phyloP scores from a whole-genome alignment of 2,113 vertebrate genomes.

The Calypte anna region DNA sequence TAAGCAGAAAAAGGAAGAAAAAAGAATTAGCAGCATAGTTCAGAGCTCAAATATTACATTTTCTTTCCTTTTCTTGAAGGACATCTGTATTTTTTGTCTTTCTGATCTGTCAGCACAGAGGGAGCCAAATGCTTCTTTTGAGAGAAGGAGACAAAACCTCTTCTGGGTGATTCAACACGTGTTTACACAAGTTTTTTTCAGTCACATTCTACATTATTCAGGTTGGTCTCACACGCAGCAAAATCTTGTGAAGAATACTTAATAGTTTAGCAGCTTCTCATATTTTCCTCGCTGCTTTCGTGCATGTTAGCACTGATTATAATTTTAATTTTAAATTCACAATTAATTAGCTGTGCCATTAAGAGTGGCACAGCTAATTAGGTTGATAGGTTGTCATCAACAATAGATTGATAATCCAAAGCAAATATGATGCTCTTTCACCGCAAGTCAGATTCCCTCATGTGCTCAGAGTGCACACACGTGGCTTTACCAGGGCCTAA shows the following conservation, averaged over 20 bases:
- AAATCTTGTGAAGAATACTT: background rate
- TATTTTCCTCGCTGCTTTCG: background rate
- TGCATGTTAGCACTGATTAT: conserved; percentile 30
- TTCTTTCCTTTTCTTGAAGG: background rate
- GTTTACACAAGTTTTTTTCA: background rate
- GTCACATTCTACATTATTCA: background rate
- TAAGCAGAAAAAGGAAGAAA: background rate
- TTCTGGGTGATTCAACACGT: background rate
- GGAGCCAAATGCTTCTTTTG: background rate
- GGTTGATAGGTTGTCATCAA: conserved; percentile 59
- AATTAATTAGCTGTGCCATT: conserved; percentile 62
- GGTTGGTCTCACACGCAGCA: background rate
- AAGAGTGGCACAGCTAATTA: conserved; percentile 63
- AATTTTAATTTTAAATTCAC: conserved; percentile 60
- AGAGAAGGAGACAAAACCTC: background rate
- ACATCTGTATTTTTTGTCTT: background rate
- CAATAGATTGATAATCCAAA: conserved; percentile 66
- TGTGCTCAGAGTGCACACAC: background rate
- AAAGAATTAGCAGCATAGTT: background rate
- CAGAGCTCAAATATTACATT: background rate
- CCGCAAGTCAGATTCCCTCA: background rate
- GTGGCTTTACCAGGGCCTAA: background rate
- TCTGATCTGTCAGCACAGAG: background rate
- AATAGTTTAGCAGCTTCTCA: background rate
- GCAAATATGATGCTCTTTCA: conserved; percentile 41